A percentile compares a stretch with the other conserved stretches of the same genome.
These are phyloP conservation scores for Corythucha ciliata DNA, from an alignment of 2,888 invertebrate species.

Conservation along the genomic window DNA sequence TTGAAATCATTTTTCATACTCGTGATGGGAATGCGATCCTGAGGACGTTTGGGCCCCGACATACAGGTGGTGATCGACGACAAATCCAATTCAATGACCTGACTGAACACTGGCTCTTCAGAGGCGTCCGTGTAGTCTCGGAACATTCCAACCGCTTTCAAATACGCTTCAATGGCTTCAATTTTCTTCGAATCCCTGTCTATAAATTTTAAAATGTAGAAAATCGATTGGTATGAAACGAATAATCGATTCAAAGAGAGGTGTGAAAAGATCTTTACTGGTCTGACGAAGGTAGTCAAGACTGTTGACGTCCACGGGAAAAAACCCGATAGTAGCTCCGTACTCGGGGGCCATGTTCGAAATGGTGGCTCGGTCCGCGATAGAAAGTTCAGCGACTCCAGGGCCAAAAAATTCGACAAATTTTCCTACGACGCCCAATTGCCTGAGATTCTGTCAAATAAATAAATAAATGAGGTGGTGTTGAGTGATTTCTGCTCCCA, in stretches of 20 bases:
- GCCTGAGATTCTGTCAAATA: slow-evolving; percentile 63
- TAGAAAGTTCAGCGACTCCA: slow-evolving; percentile 79
- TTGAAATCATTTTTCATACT: slow-evolving; percentile 86
- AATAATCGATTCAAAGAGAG: background rate
- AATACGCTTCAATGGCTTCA: slow-evolving; percentile 67
- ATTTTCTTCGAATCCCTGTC: slow-evolving; percentile 72
- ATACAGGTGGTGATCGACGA: slow-evolving; percentile 84
- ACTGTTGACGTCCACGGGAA: slow-evolving; percentile 77
- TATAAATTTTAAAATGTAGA: slow-evolving; percentile 44
- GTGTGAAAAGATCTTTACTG: slow-evolving; percentile 45
- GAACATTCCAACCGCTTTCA: slow-evolving; percentile 71
- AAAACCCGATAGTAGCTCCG: slow-evolving; percentile 92
- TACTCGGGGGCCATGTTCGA: slow-evolving; percentile 99
- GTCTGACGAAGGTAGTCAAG: slow-evolving; percentile 78
- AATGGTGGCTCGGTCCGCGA: slow-evolving; percentile 95
- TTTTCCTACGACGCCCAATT: slow-evolving; percentile 93
- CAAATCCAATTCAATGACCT: slow-evolving; percentile 77
- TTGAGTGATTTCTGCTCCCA: no score
- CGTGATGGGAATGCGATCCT: slow-evolving; percentile 83
- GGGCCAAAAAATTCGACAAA: slow-evolving; percentile 98
- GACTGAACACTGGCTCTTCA: slow-evolving; percentile 71
- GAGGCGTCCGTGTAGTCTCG: slow-evolving; percentile 64
- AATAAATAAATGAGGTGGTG: background rate
- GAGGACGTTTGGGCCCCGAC: slow-evolving; percentile 94
- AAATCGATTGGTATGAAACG: background rate